Conservation (phyloP, 2,888 invertebrate genomes). For the Gastrophysa polygoni region DNA sequence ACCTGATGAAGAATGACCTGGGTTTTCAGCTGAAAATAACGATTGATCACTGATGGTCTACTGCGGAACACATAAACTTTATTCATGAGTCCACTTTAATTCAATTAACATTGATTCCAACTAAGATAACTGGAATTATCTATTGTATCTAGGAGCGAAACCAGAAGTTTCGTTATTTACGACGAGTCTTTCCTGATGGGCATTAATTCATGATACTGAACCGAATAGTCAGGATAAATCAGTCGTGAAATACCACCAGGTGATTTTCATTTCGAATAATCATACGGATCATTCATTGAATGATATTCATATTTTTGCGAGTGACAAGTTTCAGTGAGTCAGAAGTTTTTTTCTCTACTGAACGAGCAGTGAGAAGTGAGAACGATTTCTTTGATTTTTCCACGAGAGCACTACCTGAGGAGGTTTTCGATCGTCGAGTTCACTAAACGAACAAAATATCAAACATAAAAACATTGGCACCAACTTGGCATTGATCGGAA, state of each 20-base stretch:
- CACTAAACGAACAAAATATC: too few species aligned
- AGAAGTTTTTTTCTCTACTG: too few species aligned
- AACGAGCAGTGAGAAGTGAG: too few species aligned
- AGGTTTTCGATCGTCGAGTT: too few species aligned
- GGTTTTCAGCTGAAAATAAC: neutral
- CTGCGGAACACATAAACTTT: conserved; percentile 25
- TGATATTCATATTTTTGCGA: too few species aligned
- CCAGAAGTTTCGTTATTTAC: conserved; percentile 31
- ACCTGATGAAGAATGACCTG: neutral
- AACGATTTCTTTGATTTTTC: too few species aligned
- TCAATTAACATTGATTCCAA: conserved; percentile 30
- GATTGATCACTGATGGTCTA: conserved; percentile 20
- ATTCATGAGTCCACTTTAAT: conserved; percentile 30
- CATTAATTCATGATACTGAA: conserved; percentile 45
- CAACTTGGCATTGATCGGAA: too few species aligned
- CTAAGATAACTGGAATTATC: conserved; percentile 27
- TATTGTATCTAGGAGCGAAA: conserved; percentile 27
- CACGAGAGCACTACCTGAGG: too few species aligned
- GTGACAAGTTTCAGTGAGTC: too few species aligned
- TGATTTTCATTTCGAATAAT: too few species aligned
- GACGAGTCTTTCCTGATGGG: conserved; percentile 30
- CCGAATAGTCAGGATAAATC: neutral
- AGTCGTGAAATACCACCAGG: neutral
- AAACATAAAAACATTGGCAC: too few species aligned
- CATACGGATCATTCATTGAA: too few species aligned